Evolutionary conservation across 2,113 vertebrate genomes (phyloP), one percentile per base, ranked within the genome.

Genomic region (Syngnathoides biaculeatus): DNA sequence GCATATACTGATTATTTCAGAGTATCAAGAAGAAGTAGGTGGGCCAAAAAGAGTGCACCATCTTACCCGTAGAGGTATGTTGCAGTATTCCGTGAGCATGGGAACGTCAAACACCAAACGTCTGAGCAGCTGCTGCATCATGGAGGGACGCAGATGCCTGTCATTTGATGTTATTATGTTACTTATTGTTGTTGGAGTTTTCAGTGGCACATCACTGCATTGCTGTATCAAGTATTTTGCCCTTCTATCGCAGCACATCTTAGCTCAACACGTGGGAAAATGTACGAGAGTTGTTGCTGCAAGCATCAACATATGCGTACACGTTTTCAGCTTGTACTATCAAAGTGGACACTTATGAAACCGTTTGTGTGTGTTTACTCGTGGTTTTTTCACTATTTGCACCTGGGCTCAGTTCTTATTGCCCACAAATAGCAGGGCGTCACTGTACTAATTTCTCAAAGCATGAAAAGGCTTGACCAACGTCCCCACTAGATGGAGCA

Each of bases 51-150:
- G 5, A 6, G 20, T 47, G n/a, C 17, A 22, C 47, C 12, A 48
- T 64, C 80, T 91, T 89, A 99, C 97, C 93, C 92, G 91, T 1
- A 99, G 92, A 62, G 96, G 94, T 92, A 98, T 96, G 90, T 94
- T 95, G 90, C 94, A 97, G 84, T 98, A 96, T 69, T 99, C 95
- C 2, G 89, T 93, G 66, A 99, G 96, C 77, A 95, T 85, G 0
- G 97, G 97, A 40, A 99, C 95, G 43, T 99, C 97, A 67, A 99
- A 98, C 68, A 98, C 96, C 8, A 98, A 93, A 27, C 96, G 92
- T 69, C 96, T 92, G 79, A 98, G 85, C 42, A 99, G 93, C 62
- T 98, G 97, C 79, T 98, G 97, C 71, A 99, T 91, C 95, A 98
- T 98, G 61, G 96, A 96, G 59, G 97, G 97, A 45, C 95, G 92